These are phyloP conservation scores for Tiliacea aurago DNA, from an alignment of 2,888 invertebrate species.

Conservation along the genomic window DNA sequence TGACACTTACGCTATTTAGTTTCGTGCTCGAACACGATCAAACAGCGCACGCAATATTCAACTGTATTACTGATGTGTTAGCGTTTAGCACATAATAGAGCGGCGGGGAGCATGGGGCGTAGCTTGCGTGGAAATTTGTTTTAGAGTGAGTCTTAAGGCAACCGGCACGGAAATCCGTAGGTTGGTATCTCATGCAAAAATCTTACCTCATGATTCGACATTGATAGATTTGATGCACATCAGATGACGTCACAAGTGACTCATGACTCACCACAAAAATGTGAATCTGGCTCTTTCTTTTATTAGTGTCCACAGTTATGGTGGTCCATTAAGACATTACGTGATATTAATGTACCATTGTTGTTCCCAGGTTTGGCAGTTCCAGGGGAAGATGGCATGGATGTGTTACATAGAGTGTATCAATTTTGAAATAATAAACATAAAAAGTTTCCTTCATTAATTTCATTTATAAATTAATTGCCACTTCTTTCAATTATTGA, in stretches of 20 bases:
- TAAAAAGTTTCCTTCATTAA: not conserved
- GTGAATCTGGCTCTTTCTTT: too few relatives aligned
- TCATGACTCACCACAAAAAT: not conserved
- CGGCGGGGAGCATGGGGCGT: too few relatives aligned
- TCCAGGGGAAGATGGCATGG: conserved; percentile 9
- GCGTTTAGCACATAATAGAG: too few relatives aligned
- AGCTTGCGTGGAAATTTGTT: too few relatives aligned
- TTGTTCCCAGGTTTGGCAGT: conserved; percentile 43
- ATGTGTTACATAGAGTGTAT: not conserved
- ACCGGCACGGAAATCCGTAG: too few relatives aligned
- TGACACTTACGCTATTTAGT: too few relatives aligned
- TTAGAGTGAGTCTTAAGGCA: too few relatives aligned
- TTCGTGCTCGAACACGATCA: too few relatives aligned
- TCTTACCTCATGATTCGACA: not conserved
- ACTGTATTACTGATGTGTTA: too few relatives aligned
- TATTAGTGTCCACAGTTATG: too few relatives aligned
- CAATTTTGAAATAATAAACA: conserved; percentile 28
- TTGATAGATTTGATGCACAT: not conserved
- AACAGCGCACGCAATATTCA: too few relatives aligned
- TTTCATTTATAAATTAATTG: conserved; percentile 21
- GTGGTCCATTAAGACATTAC: not conserved
- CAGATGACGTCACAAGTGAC: not conserved
- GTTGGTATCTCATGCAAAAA: too few relatives aligned
- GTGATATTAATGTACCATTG: conserved; percentile 3
- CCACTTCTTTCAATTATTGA: not conserved